phyloP scores from a whole-genome alignment of 2,888 invertebrate genomes.

The Ophion ventricosus region DNA sequence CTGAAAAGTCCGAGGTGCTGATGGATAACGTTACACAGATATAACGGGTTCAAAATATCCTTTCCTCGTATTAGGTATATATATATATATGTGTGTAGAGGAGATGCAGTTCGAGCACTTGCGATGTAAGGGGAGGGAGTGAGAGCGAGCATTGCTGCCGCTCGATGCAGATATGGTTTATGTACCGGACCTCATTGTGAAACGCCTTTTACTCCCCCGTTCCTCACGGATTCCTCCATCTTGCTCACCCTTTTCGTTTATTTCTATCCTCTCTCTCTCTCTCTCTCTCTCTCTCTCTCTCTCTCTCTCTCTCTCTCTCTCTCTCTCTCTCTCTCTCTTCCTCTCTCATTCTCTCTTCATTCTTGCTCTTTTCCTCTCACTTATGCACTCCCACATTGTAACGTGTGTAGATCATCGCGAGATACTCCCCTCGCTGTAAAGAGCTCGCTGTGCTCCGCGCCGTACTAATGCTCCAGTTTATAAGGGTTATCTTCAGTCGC shows the following conservation, averaged over 20 bases:
- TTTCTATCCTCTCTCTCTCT: neutral
- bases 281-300: conserved; percentile 4
- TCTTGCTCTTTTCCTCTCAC: neutral
- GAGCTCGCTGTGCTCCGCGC: conserved; percentile 73
- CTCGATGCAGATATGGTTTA: conserved; percentile 80
- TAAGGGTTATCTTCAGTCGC: conserved; percentile 78
- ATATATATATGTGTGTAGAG: neutral
- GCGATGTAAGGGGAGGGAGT: conserved; percentile 6
- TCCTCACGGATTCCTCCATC: conserved; percentile 50
- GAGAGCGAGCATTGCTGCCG: conserved; percentile 68
- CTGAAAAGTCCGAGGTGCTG: too few relatives aligned
- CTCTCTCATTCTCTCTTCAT: conserved; percentile 30
- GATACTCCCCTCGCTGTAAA: conserved; percentile 64
- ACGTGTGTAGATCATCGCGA: conserved; percentile 65
- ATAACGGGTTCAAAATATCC: too few relatives aligned
- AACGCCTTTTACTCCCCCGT: conserved; percentile 66
- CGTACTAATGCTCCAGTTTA: conserved; percentile 82
- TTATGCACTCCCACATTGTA: conserved; percentile 51
- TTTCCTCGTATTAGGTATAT: too few relatives aligned
- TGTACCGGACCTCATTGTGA: conserved; percentile 78
- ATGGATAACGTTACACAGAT: neutral
- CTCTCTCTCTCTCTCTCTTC: neutral
- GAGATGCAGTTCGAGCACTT: neutral
- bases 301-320: conserved; percentile 27
- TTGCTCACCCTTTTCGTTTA: neutral